Evolutionary conservation across 2,113 vertebrate species (phyloP).

Genomic region (Rhombomys opimus): DNA sequence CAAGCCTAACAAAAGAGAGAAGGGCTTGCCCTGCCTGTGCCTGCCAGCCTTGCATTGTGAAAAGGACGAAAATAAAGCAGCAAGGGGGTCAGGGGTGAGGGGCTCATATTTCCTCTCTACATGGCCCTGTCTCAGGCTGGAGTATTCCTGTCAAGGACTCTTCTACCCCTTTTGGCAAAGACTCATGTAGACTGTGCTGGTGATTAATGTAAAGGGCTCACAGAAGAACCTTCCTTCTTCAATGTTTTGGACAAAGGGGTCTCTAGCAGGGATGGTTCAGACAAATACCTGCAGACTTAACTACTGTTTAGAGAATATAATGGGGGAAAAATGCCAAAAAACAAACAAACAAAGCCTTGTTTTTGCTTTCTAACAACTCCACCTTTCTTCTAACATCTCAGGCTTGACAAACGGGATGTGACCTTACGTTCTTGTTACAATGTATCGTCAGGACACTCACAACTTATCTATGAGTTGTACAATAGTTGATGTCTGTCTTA

Average conservation of each 20-base stretch:
- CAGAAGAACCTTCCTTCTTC: conserved; percentile 79
- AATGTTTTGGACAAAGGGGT: conserved; percentile 79
- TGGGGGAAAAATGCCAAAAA: conserved; percentile 77
- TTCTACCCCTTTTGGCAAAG: conserved; percentile 82
- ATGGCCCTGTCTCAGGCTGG: conserved; percentile 85
- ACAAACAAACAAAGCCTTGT: too few species aligned
- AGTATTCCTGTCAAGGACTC: conserved; percentile 80
- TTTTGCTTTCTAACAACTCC: conserved; percentile 70
- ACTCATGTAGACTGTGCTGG: conserved; percentile 80
- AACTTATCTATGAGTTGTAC: conserved; percentile 42
- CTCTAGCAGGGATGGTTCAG: conserved; percentile 75
- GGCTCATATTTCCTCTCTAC: conserved; percentile 88
- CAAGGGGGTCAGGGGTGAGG: conserved; percentile 84
- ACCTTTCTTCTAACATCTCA: conserved; percentile 77
- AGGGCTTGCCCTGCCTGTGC: conserved; percentile 85
- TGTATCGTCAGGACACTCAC: conserved; percentile 80
- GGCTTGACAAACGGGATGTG: conserved; percentile 83
- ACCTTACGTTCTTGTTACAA: conserved; percentile 75
- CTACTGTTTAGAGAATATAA: conserved; percentile 81
- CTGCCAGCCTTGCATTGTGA: conserved; percentile 86
- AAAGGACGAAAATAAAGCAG: conserved; percentile 88
- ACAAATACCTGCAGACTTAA: conserved; percentile 83
- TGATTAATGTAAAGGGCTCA: conserved; percentile 85
- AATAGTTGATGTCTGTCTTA: conserved; percentile 67
- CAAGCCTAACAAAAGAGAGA: conserved; percentile 88